Percentiles rank a stretch among this genome's conserved stretches.
phyloP scores from a whole-genome alignment of 2,888 invertebrate genomes.

The Watsonalla cultraria region DNA sequence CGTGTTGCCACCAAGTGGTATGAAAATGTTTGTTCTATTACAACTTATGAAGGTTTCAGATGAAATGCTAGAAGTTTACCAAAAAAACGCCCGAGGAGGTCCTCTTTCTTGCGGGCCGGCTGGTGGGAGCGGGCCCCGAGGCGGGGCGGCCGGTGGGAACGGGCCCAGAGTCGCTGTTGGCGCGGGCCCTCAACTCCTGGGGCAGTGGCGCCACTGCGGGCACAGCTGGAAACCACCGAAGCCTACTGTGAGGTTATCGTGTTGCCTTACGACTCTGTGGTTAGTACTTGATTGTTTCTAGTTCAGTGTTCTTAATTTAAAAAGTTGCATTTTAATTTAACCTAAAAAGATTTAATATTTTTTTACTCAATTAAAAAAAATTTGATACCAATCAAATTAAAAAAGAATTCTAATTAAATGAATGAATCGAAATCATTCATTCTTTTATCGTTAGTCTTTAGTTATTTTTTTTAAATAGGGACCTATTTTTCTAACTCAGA shows the following conservation, averaged over 20 bases:
- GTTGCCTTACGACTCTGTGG: not conserved
- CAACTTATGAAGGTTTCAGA: no score
- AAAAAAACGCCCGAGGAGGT: constrained; percentile 61
- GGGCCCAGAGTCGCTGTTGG: constrained; percentile 35
- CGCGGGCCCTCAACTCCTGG: constrained; percentile 29
- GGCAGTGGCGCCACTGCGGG: constrained; percentile 17
- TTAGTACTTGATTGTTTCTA: not conserved
- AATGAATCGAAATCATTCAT: no score
- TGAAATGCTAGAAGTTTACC: constrained; percentile 20
- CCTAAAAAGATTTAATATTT: no score
- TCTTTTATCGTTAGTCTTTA: no score
- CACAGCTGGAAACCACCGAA: not conserved
- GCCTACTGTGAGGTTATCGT: not conserved
- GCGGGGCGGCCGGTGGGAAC: constrained; percentile 20
- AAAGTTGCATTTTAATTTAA: no score
- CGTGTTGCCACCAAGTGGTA: no score
- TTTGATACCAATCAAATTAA: no score
- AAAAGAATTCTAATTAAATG: no score
- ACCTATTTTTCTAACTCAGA: no score
- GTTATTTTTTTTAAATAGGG: no score
- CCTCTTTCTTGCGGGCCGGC: constrained; percentile 41
- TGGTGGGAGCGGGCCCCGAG: constrained; percentile 21
- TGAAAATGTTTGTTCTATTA: no score
- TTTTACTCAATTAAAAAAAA: no score
- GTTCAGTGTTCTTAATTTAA: constrained; percentile 8